Evolutionary conservation across 2,888 invertebrate genomes (phyloP), one percentile per base, ranked within the genome.

Genomic region (Parnassius glacialis): DNA sequence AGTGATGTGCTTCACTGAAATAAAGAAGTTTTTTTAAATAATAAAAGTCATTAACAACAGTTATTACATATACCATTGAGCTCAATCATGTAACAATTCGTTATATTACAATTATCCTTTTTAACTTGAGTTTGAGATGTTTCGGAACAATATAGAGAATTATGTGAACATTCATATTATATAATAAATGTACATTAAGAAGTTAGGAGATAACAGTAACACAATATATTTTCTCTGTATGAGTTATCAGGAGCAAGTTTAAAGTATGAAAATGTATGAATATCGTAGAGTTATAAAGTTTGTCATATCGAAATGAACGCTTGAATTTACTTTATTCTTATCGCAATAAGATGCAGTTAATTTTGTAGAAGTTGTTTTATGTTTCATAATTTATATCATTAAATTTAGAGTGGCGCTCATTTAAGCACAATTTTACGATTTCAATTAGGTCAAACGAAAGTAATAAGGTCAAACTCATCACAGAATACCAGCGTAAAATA

Each of bases 181-280:
- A 34, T 34, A 34, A 34, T 7, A 34, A 34, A 34, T 34, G 34
- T 7, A 34, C 7, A 34, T 7, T 34, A 9, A 48, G 3, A 48
- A 48, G 13, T 13, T 13, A 16, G 48, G 3, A 51, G 51, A 25
- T 25, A 34, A 34, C 34, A 34, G 25, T 51, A 51, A 25, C 12
- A 25, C 1, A 12, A 20, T 50, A 20, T 50, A 20, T 20, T 16
- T 50, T 10, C 12, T 12, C 12, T 52, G 3, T 13, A 52, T 34
- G 5, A 55, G 12, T 12, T 47, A 45, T 56, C 44, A 56, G 10
- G 34, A 56, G 9, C 10, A 47, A 56, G 47, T 57, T 43, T 12
- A 57, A 50, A 50, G 57, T 57, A 48, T 42, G 48, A 13, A 13
- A 57, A 57, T 57, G 50, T 57, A 57, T 57, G 48, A 57, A 50